Conservation (phyloP, 2,113 vertebrate genomes). For the Felis chaus region DNA sequence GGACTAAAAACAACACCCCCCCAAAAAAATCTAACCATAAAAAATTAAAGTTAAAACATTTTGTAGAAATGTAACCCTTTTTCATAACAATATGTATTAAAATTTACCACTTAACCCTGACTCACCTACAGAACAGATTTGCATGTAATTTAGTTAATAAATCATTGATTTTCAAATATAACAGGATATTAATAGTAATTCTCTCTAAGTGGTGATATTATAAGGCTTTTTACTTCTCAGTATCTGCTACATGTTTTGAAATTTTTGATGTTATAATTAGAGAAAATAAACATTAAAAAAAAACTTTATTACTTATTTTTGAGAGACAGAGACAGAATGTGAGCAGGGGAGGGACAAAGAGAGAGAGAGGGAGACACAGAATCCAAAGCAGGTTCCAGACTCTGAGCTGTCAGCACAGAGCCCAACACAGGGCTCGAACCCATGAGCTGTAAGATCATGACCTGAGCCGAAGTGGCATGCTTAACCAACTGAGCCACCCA, state of each 20-base stretch:
- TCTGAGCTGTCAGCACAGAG: too few relatives aligned
- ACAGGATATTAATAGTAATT: neutral
- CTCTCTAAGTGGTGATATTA: neutral
- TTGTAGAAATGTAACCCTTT: neutral
- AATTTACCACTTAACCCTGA: constrained; percentile 15
- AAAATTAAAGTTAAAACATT: neutral
- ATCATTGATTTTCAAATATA: constrained; percentile 12
- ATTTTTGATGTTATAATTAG: neutral
- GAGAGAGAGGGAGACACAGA: too few relatives aligned
- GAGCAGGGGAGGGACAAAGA: too few relatives aligned
- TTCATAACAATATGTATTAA: neutral
- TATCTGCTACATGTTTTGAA: constrained; percentile 12
- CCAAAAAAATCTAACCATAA: neutral
- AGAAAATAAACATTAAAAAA: neutral
- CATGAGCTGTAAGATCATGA: too few relatives aligned
- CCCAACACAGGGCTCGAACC: too few relatives aligned
- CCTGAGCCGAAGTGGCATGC: too few relatives aligned
- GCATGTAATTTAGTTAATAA: neutral
- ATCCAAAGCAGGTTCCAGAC: too few relatives aligned
- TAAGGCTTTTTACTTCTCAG: constrained; percentile 1
- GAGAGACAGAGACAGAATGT: too few relatives aligned
- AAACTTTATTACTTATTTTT: too few relatives aligned
- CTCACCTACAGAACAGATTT: neutral
- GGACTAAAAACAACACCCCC: neutral
- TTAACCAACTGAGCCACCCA: too few relatives aligned